Evolutionary conservation across 1,140 invertebrate genomes (phyloP).

Genomic region (Brachionus manjavacas): DNA sequence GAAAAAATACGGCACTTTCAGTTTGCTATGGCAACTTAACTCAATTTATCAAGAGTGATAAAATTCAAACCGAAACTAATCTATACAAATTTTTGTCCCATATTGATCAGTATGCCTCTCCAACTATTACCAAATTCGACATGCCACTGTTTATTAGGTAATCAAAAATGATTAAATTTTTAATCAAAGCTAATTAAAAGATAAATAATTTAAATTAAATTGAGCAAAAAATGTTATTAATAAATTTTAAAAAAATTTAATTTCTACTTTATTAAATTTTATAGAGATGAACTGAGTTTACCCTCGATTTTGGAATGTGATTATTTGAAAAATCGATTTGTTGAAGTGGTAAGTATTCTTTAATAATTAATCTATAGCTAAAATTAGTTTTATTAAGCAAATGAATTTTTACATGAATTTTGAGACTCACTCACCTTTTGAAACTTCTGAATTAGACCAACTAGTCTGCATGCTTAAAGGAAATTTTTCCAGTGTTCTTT

Average conservation of each 20-base stretch:
- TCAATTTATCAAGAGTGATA: not conserved
- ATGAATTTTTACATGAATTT: slow-evolving; percentile 10
- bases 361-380: not conserved
- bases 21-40: slow-evolving; percentile 24
- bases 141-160: slow-evolving; percentile 1
- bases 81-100: not conserved
- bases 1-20: not conserved
- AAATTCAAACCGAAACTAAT: not conserved
- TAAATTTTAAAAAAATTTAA: no score
- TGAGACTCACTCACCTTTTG: not conserved
- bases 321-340: not conserved
- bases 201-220: no score
- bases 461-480: not conserved
- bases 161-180: not conserved
- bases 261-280: no score
- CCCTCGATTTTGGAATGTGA: slow-evolving; percentile 8
- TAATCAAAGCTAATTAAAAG: not conserved
- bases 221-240: no score
- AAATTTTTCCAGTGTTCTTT: not conserved
- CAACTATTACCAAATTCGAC: not conserved
- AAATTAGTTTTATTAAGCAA: not conserved
- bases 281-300: not conserved
- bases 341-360: not conserved
- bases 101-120: not conserved
- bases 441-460: not conserved